Conservation (phyloP, 2,888 invertebrate species). For the Epiblema foenella region DNA sequence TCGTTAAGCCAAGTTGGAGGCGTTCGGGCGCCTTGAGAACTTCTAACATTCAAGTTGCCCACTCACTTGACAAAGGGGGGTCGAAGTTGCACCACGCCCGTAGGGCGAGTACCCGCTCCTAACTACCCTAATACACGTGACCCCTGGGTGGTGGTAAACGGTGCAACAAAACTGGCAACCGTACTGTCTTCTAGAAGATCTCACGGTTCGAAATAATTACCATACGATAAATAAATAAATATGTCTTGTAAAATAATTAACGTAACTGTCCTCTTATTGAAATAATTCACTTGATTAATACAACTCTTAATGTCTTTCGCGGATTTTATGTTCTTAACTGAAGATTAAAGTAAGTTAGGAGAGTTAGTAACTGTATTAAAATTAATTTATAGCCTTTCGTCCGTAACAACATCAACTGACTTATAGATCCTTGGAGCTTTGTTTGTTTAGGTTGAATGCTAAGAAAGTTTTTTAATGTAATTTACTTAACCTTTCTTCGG, state of each 20-base stretch:
- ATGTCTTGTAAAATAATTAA: slow-evolving; percentile 38
- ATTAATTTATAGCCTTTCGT: slow-evolving; percentile 46
- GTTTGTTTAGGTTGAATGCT: slow-evolving; percentile 49
- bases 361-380: slow-evolving; percentile 46
- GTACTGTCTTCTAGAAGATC: too few relatives aligned
- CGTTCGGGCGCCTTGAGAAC: too few relatives aligned
- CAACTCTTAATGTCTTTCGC: slow-evolving; percentile 44
- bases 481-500: slow-evolving; percentile 32
- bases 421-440: slow-evolving; percentile 38
- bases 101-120: too few relatives aligned
- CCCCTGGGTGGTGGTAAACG: too few relatives aligned
- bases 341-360: slow-evolving; percentile 47
- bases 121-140: too few relatives aligned
- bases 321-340: slow-evolving; percentile 40
- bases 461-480: slow-evolving; percentile 37
- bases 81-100: too few relatives aligned
- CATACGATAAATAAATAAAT: too few relatives aligned
- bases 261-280: background rate
- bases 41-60: too few relatives aligned
- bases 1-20: too few relatives aligned
- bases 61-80: too few relatives aligned
- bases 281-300: slow-evolving; percentile 33
- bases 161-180: too few relatives aligned
- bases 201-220: too few relatives aligned
- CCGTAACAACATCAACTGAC: slow-evolving; percentile 47